phyloP scores from a whole-genome alignment of 2,113 vertebrate genomes.

The Channa argus region DNA sequence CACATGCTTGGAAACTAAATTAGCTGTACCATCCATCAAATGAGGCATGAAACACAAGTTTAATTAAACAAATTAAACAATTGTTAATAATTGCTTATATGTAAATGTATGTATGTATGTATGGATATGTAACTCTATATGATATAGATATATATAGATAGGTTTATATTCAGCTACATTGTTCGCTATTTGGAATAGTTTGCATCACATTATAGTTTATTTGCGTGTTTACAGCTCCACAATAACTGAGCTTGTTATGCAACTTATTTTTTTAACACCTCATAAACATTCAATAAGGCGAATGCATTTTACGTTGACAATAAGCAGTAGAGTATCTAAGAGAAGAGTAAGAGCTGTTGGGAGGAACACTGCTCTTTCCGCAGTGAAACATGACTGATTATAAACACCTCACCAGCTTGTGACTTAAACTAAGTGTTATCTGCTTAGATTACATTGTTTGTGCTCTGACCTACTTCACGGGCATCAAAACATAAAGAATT shows the following conservation, averaged over 20 bases:
- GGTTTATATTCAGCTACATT: no score
- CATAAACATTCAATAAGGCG: no score
- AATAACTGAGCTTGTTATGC: no score
- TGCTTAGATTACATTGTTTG: constrained; percentile 38
- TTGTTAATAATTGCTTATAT: no score
- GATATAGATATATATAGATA: no score
- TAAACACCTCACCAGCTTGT: constrained; percentile 10
- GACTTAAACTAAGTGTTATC: constrained; percentile 33
- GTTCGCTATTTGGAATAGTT: no score
- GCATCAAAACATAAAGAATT: constrained; percentile 1
- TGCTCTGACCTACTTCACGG: constrained; percentile 20
- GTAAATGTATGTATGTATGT: no score
- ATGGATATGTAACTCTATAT: no score
- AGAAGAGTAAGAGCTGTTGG: neutral
- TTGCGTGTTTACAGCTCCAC: no score
- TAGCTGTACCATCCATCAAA: neutral
- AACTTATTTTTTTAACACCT: no score
- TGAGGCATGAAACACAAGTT: neutral
- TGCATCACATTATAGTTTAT: no score
- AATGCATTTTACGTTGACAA: neutral
- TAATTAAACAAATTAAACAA: neutral
- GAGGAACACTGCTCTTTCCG: constrained; percentile 22
- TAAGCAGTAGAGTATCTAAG: neutral
- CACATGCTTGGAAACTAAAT: neutral
- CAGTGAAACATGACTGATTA: constrained; percentile 37